phyloP scores from a whole-genome alignment of 1,140 invertebrate genomes.

The Berghia stephanieae region DNA sequence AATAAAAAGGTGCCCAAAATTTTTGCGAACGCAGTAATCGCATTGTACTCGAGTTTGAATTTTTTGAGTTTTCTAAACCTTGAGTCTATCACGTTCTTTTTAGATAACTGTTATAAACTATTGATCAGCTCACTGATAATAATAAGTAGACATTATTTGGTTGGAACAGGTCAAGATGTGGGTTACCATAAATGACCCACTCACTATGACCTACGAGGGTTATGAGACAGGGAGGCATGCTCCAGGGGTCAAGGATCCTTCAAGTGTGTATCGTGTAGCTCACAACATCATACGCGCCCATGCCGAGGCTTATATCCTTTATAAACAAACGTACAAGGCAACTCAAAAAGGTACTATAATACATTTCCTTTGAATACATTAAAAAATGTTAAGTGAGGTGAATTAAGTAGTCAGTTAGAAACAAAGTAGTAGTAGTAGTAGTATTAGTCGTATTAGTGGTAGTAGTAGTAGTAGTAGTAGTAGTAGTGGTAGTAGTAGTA shows the following conservation, averaged over 20 bases:
- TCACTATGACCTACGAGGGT: slow-evolving; percentile 41
- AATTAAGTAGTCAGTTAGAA: too few species aligned
- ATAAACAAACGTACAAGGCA: slow-evolving; percentile 39
- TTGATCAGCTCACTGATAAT: not conserved
- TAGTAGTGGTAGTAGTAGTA: too few species aligned
- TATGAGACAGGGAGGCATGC: slow-evolving; percentile 47
- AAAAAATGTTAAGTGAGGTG: too few species aligned
- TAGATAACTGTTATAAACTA: not conserved
- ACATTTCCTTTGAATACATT: too few species aligned
- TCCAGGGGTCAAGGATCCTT: slow-evolving; percentile 38
- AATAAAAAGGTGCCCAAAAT: too few species aligned
- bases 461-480: too few species aligned
- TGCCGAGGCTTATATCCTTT: slow-evolving; percentile 49
- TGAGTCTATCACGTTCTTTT: not conserved
- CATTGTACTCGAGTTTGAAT: too few species aligned
- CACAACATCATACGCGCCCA: slow-evolving; percentile 56
- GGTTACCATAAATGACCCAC: slow-evolving; percentile 66
- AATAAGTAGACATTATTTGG: not conserved
- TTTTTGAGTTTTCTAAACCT: not conserved
- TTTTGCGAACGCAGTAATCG: too few species aligned
- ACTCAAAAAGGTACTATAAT: slow-evolving; percentile 39
- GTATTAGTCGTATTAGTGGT: too few species aligned
- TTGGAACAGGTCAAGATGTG: slow-evolving; percentile 61
- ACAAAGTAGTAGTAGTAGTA: too few species aligned
- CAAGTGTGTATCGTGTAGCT: slow-evolving; percentile 34